Conservation (phyloP, 1,140 invertebrate species). For the Atopsyche davidsoni region DNA sequence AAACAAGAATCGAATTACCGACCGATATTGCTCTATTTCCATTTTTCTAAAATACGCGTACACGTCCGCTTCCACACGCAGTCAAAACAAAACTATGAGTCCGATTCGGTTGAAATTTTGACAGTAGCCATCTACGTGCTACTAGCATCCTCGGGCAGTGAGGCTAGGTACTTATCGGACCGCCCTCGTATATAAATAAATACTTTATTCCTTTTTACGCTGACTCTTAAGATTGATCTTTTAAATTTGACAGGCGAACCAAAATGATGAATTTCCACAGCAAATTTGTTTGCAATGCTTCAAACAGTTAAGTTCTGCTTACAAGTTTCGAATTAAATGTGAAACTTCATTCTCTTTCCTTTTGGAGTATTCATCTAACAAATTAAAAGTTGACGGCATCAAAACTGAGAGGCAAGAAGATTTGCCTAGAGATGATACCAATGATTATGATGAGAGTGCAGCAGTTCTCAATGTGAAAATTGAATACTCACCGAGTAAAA, state of each 20-base stretch:
- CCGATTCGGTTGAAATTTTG: background rate
- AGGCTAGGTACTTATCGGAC: no score
- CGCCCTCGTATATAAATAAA: background rate
- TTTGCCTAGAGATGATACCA: background rate
- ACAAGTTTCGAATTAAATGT: constrained; percentile 32
- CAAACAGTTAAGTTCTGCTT: constrained; percentile 30
- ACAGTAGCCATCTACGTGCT: background rate
- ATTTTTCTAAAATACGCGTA: no score
- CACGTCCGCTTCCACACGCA: no score
- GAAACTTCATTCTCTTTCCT: constrained; percentile 20
- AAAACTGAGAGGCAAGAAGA: constrained; percentile 18
- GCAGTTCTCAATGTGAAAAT: no score
- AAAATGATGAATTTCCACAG: constrained; percentile 29
- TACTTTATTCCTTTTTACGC: background rate
- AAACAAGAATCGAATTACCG: no score
- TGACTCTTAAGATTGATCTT: background rate
- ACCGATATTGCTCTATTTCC: background rate
- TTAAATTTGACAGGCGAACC: constrained; percentile 25
- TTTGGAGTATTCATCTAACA: constrained; percentile 17
- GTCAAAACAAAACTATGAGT: no score
- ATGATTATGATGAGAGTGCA: constrained; percentile 10
- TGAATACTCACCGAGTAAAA: no score
- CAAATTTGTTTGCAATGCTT: constrained; percentile 32
- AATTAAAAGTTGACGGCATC: constrained; percentile 13
- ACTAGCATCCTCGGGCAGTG: background rate